These are phyloP conservation scores for Drosophila saltans DNA, from an alignment of 1,140 invertebrate species.

Conservation along the genomic window DNA sequence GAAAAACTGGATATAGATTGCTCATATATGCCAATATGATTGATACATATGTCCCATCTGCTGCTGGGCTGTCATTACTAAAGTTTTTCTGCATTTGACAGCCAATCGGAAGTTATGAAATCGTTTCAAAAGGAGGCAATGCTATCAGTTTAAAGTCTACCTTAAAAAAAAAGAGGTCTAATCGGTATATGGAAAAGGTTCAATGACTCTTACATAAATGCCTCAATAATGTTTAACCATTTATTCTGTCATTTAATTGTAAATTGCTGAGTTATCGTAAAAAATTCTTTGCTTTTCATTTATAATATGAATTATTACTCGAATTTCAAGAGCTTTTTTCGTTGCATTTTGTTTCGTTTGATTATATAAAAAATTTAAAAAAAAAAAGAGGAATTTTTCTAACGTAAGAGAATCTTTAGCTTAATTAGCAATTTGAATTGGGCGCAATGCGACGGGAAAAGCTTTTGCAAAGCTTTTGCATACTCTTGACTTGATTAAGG, in stretches of 20 bases:
- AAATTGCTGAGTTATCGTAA: neutral
- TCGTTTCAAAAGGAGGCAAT: neutral
- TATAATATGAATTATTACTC: neutral
- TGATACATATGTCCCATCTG: conserved; percentile 1
- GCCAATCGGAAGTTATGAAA: conserved; percentile 21
- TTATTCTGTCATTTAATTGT: neutral
- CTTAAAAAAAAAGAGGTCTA: neutral
- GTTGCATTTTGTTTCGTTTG: neutral
- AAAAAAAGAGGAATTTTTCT: neutral
- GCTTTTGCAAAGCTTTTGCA: neutral
- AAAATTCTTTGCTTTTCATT: neutral
- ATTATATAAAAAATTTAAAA: neutral
- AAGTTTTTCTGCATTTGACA: neutral
- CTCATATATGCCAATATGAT: neutral
- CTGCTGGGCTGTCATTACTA: neutral
- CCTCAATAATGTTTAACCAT: neutral
- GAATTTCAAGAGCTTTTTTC: neutral
- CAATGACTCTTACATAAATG: conserved; percentile 8
- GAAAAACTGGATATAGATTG: neutral
- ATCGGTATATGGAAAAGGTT: neutral
- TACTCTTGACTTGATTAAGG: neutral
- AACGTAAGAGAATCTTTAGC: neutral
- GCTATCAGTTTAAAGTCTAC: neutral
- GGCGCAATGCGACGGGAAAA: neutral
- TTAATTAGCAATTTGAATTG: conserved; percentile 20